These are phyloP conservation scores for Lordiphosa clarofinis DNA, from an alignment of 1,140 invertebrate genomes.

Conservation along the genomic window DNA sequence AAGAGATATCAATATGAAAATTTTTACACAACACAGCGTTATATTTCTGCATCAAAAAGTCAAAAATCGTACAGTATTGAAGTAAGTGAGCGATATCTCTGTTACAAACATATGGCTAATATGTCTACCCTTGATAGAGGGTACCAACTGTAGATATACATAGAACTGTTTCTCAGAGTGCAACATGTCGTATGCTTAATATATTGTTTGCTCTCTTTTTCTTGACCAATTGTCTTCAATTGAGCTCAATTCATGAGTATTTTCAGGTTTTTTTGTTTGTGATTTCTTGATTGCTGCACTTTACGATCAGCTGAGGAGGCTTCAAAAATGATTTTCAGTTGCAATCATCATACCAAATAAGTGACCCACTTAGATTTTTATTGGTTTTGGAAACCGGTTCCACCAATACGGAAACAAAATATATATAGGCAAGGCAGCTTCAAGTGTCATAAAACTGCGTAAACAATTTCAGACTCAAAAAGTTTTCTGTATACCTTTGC, in stretches of 20 bases:
- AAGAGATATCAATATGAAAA: too few species aligned
- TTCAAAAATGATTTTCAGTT: constrained; percentile 5
- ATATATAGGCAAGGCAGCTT: constrained; percentile 14
- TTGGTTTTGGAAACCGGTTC: constrained; percentile 55
- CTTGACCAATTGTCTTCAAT: constrained; percentile 63
- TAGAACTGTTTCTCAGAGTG: constrained; percentile 8
- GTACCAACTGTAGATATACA: background rate
- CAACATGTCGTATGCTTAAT: constrained; percentile 1
- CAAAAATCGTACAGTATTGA: too few species aligned
- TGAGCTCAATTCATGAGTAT: constrained; percentile 62
- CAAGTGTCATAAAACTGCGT: constrained; percentile 49
- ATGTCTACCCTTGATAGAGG: too few species aligned
- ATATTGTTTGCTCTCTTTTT: constrained; percentile 2
- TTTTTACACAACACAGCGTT: too few species aligned
- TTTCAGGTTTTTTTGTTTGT: constrained; percentile 20
- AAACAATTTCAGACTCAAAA: constrained; percentile 43
- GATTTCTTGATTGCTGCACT: constrained; percentile 47
- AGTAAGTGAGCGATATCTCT: too few species aligned
- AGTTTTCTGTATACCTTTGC: too few species aligned
- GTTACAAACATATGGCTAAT: too few species aligned
- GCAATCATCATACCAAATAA: constrained; percentile 24
- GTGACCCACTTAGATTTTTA: constrained; percentile 53
- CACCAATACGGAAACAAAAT: constrained; percentile 40
- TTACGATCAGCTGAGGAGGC: constrained; percentile 54
- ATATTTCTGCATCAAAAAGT: too few species aligned